phyloP scores from a whole-genome alignment of 2,113 vertebrate genomes.

The Nothobranchius furzeri region DNA sequence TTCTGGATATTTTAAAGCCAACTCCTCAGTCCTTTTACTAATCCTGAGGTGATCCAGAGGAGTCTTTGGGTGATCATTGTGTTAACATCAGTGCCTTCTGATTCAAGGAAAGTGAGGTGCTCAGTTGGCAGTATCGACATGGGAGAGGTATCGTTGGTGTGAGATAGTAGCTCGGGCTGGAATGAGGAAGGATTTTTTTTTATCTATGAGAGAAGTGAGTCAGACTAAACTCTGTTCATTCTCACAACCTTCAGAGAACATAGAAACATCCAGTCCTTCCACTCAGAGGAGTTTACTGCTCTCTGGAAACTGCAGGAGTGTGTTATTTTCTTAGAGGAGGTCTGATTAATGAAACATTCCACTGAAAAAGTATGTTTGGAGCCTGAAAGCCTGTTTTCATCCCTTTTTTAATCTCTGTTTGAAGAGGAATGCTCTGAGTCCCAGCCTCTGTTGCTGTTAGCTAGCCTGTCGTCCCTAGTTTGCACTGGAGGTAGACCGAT shows the following conservation, averaged over 20 bases:
- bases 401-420: constrained; percentile 60
- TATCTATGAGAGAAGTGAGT: constrained; percentile 7
- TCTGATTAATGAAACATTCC: constrained; percentile 28
- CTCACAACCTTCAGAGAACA: not conserved
- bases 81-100: constrained; percentile 8
- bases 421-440: constrained; percentile 38
- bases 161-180: constrained; percentile 28
- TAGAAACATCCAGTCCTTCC: constrained; percentile 16
- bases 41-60: constrained; percentile 35
- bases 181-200: constrained; percentile 42
- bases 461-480: constrained; percentile 11
- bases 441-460: constrained; percentile 47
- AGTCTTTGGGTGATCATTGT: not conserved
- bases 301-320: constrained; percentile 37
- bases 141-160: constrained; percentile 9
- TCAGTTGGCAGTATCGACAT: not conserved
- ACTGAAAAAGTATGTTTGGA: constrained; percentile 39
- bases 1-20: constrained; percentile 23
- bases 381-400: constrained; percentile 45
- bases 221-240: constrained; percentile 27
- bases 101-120: constrained; percentile 5
- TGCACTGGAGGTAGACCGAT: too few relatives aligned
- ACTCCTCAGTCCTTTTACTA: constrained; percentile 48
- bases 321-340: constrained; percentile 12
- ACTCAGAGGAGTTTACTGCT: constrained; percentile 23